phyloP scores from a whole-genome alignment of 2,888 invertebrate genomes.

The Ommatoiulus sabulosus region DNA sequence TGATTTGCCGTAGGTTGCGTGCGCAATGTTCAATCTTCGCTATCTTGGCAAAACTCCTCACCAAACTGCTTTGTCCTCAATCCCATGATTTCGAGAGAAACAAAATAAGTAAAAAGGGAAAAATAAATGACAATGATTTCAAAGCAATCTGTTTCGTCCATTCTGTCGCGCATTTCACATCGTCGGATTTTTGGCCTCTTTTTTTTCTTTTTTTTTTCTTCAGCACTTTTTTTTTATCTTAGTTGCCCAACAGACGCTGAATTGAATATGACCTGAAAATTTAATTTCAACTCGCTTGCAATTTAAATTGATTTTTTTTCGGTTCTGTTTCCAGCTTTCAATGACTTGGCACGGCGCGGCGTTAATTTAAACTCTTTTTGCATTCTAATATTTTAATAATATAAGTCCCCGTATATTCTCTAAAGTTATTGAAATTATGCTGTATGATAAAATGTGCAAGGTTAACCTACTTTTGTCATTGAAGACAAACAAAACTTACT shows the following conservation, averaged over 20 bases:
- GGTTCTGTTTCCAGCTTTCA: background rate
- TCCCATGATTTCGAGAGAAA: constrained; percentile 31
- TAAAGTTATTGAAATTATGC: no score
- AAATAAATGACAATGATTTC: constrained; percentile 25
- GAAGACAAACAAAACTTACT: background rate
- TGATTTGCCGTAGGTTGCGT: background rate
- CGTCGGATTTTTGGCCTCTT: background rate
- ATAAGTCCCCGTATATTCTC: background rate
- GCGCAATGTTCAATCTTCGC: background rate
- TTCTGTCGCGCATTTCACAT: background rate
- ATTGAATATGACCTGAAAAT: constrained; percentile 11
- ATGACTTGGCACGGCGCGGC: background rate
- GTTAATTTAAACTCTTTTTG: background rate
- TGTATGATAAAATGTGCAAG: no score
- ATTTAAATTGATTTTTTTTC: constrained; percentile 9
- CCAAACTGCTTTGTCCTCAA: background rate
- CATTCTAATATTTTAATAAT: background rate
- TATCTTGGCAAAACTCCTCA: background rate
- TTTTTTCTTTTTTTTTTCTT: background rate
- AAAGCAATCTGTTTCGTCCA: constrained; percentile 41
- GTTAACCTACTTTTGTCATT: background rate
- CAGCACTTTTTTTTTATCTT: background rate
- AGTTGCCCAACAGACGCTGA: background rate
- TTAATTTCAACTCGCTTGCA: background rate
- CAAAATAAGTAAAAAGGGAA: background rate